Percentiles rank a stretch among this genome's conserved stretches.
Conservation (phyloP, 1,140 invertebrate genomes). For the Potamilus streckersoni region DNA sequence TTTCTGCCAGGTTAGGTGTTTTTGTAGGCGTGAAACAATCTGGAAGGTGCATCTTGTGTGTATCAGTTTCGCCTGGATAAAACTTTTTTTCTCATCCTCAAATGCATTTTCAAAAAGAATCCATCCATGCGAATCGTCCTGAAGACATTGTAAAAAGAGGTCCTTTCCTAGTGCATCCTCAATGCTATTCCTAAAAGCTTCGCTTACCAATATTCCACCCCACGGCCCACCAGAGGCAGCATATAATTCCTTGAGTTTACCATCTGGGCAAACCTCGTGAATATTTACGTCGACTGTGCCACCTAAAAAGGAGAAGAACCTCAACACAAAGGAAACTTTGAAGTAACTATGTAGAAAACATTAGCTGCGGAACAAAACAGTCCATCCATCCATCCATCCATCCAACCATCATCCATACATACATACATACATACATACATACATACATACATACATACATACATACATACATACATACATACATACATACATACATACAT, state of each 20-base stretch:
- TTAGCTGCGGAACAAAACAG: too few relatives aligned
- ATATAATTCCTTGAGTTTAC: constrained; percentile 3
- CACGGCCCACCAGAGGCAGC: constrained; percentile 10
- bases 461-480: too few relatives aligned
- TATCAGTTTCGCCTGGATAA: neutral
- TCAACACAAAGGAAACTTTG: too few relatives aligned
- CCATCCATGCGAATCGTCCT: neutral
- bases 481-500: too few relatives aligned
- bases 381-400: too few relatives aligned
- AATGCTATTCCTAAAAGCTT: constrained; percentile 2
- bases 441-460: too few relatives aligned
- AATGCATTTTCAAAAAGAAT: constrained; percentile 1
- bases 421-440: too few relatives aligned
- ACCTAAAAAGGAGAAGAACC: neutral
- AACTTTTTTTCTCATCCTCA: constrained; percentile 11
- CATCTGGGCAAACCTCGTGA: constrained; percentile 8
- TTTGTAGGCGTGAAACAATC: neutral
- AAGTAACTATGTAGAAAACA: too few relatives aligned
- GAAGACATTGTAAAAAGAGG: neutral
- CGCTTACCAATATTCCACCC: constrained; percentile 8
- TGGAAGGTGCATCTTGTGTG: neutral
- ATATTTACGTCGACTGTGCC: constrained; percentile 12
- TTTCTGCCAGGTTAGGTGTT: too few relatives aligned
- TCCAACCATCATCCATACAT: too few relatives aligned
- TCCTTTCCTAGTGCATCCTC: neutral